phyloP scores from a whole-genome alignment of 2,113 vertebrate genomes.

The Myiozetetes cayanensis region DNA sequence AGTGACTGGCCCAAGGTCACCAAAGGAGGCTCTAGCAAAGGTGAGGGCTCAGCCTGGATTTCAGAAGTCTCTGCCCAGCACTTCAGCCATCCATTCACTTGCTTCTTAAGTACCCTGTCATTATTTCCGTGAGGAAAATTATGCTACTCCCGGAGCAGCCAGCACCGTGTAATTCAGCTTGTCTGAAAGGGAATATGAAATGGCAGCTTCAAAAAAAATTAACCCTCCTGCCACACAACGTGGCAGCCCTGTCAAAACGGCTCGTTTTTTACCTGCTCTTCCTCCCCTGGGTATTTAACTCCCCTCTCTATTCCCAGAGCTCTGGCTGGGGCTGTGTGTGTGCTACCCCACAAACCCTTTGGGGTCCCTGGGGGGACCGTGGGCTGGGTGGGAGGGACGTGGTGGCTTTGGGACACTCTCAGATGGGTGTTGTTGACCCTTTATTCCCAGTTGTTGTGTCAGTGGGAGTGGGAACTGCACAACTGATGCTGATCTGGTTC shows the following conservation, averaged over 20 bases:
- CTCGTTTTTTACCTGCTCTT: constrained; percentile 6
- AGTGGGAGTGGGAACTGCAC: not conserved
- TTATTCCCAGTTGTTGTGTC: rapidly evolving
- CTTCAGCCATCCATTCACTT: constrained; percentile 17
- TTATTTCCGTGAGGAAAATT: constrained; percentile 44
- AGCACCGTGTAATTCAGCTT: constrained; percentile 44
- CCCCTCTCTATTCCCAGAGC: not conserved
- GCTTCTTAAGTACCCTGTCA: constrained; percentile 48
- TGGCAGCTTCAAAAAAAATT: constrained; percentile 44
- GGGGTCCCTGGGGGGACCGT: not conserved
- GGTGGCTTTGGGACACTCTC: not conserved
- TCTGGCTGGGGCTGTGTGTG: not conserved
- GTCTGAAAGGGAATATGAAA: constrained; percentile 50
- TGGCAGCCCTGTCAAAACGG: constrained; percentile 46
- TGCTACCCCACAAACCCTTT: not conserved
- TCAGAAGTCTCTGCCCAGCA: constrained; percentile 5
- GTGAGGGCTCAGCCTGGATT: not conserved
- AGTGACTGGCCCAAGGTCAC: not conserved
- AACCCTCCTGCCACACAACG: constrained; percentile 45
- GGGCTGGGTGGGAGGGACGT: rapidly evolving
- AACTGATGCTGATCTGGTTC: not conserved
- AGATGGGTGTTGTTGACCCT: not conserved
- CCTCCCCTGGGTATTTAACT: not conserved
- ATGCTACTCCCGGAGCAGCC: constrained; percentile 38
- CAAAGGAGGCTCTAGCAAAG: not conserved